Conservation (phyloP, 2,888 invertebrate genomes). For the Yponomeuta plumbellus region DNA sequence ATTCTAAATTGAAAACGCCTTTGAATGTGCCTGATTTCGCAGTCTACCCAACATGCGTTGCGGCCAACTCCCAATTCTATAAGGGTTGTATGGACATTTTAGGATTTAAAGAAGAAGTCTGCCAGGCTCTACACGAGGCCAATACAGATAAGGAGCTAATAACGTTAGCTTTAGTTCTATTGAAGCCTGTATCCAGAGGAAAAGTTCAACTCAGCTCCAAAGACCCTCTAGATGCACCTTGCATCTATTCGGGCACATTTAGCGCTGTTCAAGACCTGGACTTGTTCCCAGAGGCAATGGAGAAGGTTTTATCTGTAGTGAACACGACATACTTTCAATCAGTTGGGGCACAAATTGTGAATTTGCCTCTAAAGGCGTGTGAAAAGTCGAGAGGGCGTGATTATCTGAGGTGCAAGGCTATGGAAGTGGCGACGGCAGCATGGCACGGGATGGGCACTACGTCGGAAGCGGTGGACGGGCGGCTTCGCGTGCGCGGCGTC, state of each 20-base stretch:
- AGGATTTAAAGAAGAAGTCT: slow-evolving; percentile 41
- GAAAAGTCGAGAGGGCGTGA: slow-evolving; percentile 31
- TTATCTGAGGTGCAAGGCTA: slow-evolving; percentile 60
- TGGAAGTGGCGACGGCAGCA: slow-evolving; percentile 46
- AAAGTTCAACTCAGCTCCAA: slow-evolving; percentile 39
- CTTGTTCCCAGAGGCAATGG: slow-evolving; percentile 42
- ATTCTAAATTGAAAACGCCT: slow-evolving; percentile 27
- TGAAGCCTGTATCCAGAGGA: slow-evolving; percentile 58
- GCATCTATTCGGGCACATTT: slow-evolving; percentile 55
- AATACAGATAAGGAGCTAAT: slow-evolving; percentile 45
- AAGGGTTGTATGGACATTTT: slow-evolving; percentile 35
- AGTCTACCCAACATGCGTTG: slow-evolving; percentile 50
- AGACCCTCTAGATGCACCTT: slow-evolving; percentile 40
- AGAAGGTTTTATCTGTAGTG: slow-evolving; percentile 37
- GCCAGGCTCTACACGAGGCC: slow-evolving; percentile 34
- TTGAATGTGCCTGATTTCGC: slow-evolving; percentile 46
- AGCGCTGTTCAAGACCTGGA: slow-evolving; percentile 39
- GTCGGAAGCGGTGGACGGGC: slow-evolving; percentile 44
- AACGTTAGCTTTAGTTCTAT: slow-evolving; percentile 43
- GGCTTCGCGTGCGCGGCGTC: slow-evolving; percentile 43
- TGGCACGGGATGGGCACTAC: slow-evolving; percentile 64
- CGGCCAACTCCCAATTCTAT: slow-evolving; percentile 32
- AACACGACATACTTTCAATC: slow-evolving; percentile 44
- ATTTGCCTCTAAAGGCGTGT: slow-evolving; percentile 41
- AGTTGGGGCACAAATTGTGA: slow-evolving; percentile 40